These are phyloP conservation scores for Pammene fasciana DNA, from an alignment of 2,888 invertebrate species.

Conservation along the genomic window DNA sequence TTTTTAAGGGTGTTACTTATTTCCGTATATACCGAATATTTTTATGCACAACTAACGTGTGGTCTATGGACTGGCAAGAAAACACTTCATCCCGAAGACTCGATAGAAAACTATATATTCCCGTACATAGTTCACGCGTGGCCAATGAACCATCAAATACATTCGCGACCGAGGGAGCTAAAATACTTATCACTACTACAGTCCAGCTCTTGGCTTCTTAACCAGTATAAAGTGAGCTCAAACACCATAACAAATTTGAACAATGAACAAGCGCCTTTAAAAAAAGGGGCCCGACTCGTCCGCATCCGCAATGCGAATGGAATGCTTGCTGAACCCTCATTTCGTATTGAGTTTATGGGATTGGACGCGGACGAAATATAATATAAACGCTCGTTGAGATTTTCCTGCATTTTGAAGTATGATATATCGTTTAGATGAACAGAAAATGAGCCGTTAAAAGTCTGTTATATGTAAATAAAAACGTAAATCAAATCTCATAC, in stretches of 20 bases:
- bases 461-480: neutral
- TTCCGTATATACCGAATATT: too few relatives aligned
- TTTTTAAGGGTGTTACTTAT: too few relatives aligned
- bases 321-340: slow-evolving; percentile 16
- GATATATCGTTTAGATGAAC: neutral
- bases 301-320: neutral
- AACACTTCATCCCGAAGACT: neutral
- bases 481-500: too few relatives aligned
- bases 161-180: slow-evolving; percentile 1
- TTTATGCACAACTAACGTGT: neutral
- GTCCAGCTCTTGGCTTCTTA: neutral
- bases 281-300: too few relatives aligned
- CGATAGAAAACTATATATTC: slow-evolving; percentile 17
- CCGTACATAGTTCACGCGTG: slow-evolving; percentile 14
- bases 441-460: neutral
- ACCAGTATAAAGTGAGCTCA: neutral
- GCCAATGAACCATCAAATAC: slow-evolving; percentile 33
- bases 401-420: slow-evolving; percentile 20
- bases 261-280: too few relatives aligned
- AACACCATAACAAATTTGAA: neutral
- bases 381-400: slow-evolving; percentile 17
- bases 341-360: slow-evolving; percentile 32
- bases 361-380: slow-evolving; percentile 34
- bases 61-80: neutral
- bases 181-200: neutral